Conservation (phyloP, 1,140 invertebrate species). For the Leptestheria dahalacensis region DNA sequence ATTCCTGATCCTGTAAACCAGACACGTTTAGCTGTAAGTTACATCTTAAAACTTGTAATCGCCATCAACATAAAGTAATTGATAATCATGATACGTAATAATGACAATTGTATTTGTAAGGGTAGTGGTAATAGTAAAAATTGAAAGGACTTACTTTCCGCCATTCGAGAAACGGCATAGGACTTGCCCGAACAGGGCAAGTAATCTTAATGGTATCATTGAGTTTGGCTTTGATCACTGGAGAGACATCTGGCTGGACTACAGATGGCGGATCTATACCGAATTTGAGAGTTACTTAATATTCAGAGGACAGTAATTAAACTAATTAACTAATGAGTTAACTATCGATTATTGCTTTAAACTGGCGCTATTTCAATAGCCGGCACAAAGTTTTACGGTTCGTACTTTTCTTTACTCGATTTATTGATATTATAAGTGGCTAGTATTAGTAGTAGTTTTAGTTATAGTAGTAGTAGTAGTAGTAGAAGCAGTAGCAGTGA, state of each 20-base stretch:
- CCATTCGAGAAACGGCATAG: conserved; percentile 3
- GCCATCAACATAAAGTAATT: background rate
- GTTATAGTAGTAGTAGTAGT: background rate
- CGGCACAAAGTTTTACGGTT: too few relatives aligned
- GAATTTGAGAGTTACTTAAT: too few relatives aligned
- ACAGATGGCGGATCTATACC: conserved; percentile 2
- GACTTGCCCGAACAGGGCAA: background rate
- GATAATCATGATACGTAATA: background rate
- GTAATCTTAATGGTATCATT: background rate
- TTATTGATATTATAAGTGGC: background rate
- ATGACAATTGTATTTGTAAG: too few relatives aligned
- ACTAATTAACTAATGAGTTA: too few relatives aligned
- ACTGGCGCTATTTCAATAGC: too few relatives aligned
- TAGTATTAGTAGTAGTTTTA: background rate
- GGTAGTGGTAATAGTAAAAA: too few relatives aligned
- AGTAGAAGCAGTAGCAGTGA: background rate
- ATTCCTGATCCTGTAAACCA: background rate
- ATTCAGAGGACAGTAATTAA: too few relatives aligned
- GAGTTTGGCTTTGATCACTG: background rate
- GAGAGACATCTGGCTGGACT: background rate
- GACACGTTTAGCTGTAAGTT: too few relatives aligned
- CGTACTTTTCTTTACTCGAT: too few relatives aligned
- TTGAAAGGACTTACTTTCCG: background rate
- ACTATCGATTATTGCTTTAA: too few relatives aligned
- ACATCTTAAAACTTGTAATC: too few relatives aligned